Conservation (phyloP, 2,888 invertebrate species). For the Cheilosia grossa region DNA sequence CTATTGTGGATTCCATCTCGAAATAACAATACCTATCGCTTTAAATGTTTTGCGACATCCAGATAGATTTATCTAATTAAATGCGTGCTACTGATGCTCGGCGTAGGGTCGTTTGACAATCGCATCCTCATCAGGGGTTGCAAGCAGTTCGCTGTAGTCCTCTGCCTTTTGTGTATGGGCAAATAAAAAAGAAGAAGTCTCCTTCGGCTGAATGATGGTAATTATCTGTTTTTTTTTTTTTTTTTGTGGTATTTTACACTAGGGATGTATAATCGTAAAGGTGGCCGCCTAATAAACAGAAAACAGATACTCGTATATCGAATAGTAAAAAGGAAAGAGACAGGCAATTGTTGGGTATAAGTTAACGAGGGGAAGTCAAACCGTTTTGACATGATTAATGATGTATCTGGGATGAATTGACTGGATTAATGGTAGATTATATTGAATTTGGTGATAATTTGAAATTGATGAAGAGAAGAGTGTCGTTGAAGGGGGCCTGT, state of each 20-base stretch:
- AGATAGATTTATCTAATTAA: conserved; percentile 56
- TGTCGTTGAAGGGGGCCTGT: conserved; percentile 1
- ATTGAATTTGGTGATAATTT: conserved; percentile 65
- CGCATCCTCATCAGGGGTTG: conserved; percentile 46
- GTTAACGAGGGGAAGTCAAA: conserved; percentile 52
- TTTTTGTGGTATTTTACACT: conserved; percentile 61
- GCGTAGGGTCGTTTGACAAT: conserved; percentile 65
- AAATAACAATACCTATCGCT: conserved; percentile 62
- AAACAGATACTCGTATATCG: conserved; percentile 42
- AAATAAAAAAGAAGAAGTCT: conserved; percentile 42
- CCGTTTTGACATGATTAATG: conserved; percentile 71
- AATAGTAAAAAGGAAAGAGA: conserved; percentile 28
- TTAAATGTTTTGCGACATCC: conserved; percentile 74
- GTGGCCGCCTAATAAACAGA: conserved; percentile 57
- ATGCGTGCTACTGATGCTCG: conserved; percentile 66
- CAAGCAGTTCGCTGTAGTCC: conserved; percentile 43
- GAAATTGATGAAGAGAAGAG: conserved; percentile 60
- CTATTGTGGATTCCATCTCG: conserved; percentile 63
- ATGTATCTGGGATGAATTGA: conserved; percentile 70
- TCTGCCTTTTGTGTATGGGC: not conserved
- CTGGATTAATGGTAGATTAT: conserved; percentile 66
- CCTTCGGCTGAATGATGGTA: conserved; percentile 62
- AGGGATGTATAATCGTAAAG: conserved; percentile 71
- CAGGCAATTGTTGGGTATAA: not conserved
- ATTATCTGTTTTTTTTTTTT: conserved; percentile 52